A percentile compares a stretch with the other conserved stretches of the same genome.
phyloP scores from a whole-genome alignment of 2,113 vertebrate species.

The Crocuta crocuta region DNA sequence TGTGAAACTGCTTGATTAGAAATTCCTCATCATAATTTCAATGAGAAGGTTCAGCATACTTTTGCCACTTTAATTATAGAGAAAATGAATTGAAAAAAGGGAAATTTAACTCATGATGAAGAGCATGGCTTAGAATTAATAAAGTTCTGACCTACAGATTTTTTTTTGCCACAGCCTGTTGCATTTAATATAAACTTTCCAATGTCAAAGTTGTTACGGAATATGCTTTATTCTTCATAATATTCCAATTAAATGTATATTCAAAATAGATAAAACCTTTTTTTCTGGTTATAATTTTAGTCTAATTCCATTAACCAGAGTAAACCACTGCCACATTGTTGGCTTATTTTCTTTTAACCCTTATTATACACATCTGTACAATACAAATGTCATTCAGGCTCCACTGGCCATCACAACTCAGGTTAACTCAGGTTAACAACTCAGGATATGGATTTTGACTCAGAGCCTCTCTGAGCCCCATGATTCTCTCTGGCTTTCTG shows the following conservation, averaged over 20 bases:
- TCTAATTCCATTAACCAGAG: neutral
- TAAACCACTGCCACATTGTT: neutral
- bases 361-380: neutral
- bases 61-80: slow-evolving; percentile 38
- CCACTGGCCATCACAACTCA: neutral
- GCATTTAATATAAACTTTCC: neutral
- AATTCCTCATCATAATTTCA: slow-evolving; percentile 42
- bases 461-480: neutral
- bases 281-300: neutral
- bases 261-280: neutral
- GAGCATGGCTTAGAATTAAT: slow-evolving; percentile 58
- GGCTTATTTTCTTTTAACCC: neutral
- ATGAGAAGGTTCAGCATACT: slow-evolving; percentile 10
- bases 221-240: neutral
- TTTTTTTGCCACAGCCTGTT: neutral
- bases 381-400: neutral
- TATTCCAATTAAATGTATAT: neutral
- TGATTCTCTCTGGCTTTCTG: neutral
- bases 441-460: neutral
- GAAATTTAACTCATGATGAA: slow-evolving; percentile 43
- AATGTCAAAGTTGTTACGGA: neutral
- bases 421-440: neutral
- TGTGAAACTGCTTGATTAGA: neutral
- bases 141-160: neutral
- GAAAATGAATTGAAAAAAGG: slow-evolving; percentile 56